Percentiles rank a stretch among this genome's conserved stretches.
Conservation (phyloP, 2,113 vertebrate species). For the Cottus gobio region DNA sequence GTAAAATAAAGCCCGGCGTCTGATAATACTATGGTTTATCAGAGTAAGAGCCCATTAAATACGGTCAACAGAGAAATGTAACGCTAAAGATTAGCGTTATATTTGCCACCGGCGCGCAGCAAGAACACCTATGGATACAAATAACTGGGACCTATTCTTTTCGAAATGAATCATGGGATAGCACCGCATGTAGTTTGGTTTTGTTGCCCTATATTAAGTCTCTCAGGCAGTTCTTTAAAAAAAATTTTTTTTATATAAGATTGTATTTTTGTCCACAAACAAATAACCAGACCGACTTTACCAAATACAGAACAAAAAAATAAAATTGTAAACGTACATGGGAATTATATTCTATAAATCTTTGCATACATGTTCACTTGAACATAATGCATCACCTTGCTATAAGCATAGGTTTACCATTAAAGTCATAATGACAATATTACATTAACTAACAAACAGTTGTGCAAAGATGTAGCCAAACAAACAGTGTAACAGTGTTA, state of each 20-base stretch:
- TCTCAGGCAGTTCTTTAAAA: conserved; percentile 52
- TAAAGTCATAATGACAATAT: not conserved
- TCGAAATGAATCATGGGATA: conserved; percentile 77
- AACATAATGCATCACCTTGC: not conserved
- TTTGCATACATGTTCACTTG: not conserved
- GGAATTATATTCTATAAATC: not conserved
- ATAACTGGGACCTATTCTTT: conserved; percentile 56
- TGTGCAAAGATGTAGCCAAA: too few species aligned
- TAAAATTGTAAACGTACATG: not conserved
- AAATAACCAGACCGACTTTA: not conserved
- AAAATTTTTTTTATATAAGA: not conserved
- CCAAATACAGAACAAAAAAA: not conserved
- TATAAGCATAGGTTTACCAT: not conserved
- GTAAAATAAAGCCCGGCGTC: conserved; percentile 5
- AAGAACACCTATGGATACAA: conserved; percentile 25
- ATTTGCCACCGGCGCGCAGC: conserved; percentile 38
- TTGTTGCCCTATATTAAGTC: conserved; percentile 16
- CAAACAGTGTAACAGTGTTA: too few species aligned
- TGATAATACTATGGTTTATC: not conserved
- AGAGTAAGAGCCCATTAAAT: conserved; percentile 48
- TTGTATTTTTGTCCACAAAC: not conserved
- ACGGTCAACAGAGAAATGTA: not conserved
- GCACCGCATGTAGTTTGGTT: accelerated
- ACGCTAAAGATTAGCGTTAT: not conserved
- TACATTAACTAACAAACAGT: too few species aligned